Evolutionary conservation across 37 sponge, comb jelly and placozoan genomes (phyloP), one percentile per base, ranked within the genome.

Genomic region (Hormiphora californensis): DNA sequence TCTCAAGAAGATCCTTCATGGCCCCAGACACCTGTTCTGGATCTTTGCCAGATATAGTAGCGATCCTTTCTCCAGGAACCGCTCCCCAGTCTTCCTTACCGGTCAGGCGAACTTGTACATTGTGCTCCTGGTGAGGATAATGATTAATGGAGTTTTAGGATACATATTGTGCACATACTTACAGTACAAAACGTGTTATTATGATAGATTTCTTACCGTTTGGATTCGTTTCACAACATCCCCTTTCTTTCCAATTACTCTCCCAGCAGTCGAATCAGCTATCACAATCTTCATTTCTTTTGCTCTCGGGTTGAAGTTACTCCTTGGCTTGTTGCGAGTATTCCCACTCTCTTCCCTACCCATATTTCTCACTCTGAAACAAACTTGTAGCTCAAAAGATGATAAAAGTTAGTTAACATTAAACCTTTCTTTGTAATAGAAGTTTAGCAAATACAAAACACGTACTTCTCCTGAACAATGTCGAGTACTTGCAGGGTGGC

Each of bases 201-300:
- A 17, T 15, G 15, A 9, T 15, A 49, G 15, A 17, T 15, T 17
- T 49, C 9, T 15, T 32, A 73, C 81, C 81, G 40, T 46, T 73
- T 73, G 81, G 36, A 73, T 32, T 30, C 43, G 40, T n/a, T 73
- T 73, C 22, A 73, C 81, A 41, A 30, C 43, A 43, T 73, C 81
- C 43, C 81, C 81, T 41, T 73, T 73, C 81, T 73, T 73, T 4
- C 81, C 81, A 22, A 73, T 73, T 23, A 73, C 43, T 41, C 43
- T 73, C n/a, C 81, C 81, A 11, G 81, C 81, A 40, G 81, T 36
- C 1, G 81, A 43, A 21, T 73, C 81, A n/a, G 81, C 81, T 2
- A 73, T 46, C 40, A 73, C 43, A 1, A 73, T 23, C 44, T 73
- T 73, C 81, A 73, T 73, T 17, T 73, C 81, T 19, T 73, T 73